Base-by-base conservation (phyloP, 2,113 vertebrate genomes). In the Ceyx melanurus region DNA sequence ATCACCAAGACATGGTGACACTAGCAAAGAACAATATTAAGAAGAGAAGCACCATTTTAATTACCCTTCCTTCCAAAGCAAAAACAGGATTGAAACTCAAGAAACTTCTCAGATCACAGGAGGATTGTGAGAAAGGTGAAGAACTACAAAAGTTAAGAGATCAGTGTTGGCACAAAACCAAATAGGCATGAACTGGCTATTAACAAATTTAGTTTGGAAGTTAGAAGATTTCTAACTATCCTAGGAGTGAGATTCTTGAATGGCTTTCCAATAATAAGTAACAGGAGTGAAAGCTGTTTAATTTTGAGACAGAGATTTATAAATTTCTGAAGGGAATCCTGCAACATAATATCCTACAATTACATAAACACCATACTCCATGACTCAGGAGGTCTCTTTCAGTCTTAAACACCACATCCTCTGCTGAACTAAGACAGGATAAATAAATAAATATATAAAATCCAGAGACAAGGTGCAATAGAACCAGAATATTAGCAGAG, bases 171-270 rank as follows among this genome's bases (percentile, higher is more conserved):
- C 82, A 92, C 50, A 83, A 86, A 88, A 70, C 8, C 46, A 92
- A 89, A 88, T 74, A 31, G 79, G 86, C 68, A 93, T 9, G 23
- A 93, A 88, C 11, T 28, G 51, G 42, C 76, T 76, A 90, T 0
- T 17, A 94, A 88, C 17, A 82, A 86, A 80, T 77, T 82, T 66
- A 21, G 11, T 70, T 71, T 90, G 68, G 42, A 93, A 94, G 95
- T 92, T 51, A 73, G 75, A 88, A 91, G 67, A 86, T 86, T 95
- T 94, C 70, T 70, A 89, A 89, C 85, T 29, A 84, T 51, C 66
- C 73, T 46, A 92, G 42, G 8, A 94, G 51, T 26, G 20, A 94
- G 23, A 22, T 64, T 88, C 51, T 95, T 91, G 86, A 95, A 89
- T 45, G 18, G 29, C 29, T 91, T 95, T 75, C 82, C 65, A 90